Conservation (phyloP, 2,113 vertebrate species). For the Apistogramma diplotaenia region DNA sequence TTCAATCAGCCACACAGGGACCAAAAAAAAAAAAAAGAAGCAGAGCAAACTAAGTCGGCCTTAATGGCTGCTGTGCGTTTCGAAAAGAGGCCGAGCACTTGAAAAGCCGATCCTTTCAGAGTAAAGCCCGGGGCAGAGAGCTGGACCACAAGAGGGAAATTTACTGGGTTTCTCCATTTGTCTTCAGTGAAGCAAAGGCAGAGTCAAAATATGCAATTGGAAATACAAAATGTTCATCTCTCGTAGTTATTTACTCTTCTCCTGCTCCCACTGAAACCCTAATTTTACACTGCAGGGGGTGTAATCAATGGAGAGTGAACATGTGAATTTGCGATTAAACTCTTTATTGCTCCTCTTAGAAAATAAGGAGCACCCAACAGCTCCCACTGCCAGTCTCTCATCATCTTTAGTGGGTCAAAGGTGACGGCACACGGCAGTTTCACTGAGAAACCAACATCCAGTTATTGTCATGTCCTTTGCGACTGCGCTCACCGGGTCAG, state of each 20-base stretch:
- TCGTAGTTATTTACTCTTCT: not conserved
- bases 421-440: not conserved
- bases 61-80: conserved; percentile 33
- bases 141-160: conserved; percentile 9
- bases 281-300: not conserved
- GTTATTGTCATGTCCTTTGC: not conserved
- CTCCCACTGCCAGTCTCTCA: not conserved
- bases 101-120: conserved; percentile 34
- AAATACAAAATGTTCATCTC: not conserved
- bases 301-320: not conserved
- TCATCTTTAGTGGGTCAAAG: not conserved
- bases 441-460: not conserved
- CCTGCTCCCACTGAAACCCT: not conserved
- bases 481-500: conserved; percentile 44
- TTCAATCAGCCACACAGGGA: not conserved
- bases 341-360: not conserved
- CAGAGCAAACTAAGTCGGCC: conserved; percentile 4
- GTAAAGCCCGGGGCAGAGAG: conserved; percentile 39
- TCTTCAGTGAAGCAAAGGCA: not conserved
- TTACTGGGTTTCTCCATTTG: not conserved
- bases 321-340: not conserved
- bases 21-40: conserved; percentile 5
- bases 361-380: not conserved
- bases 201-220: not conserved
- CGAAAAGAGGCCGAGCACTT: conserved; percentile 7